Percentiles rank a stretch among this genome's conserved stretches.
Conservation (phyloP, 2,888 invertebrate species). For the Pandemis corylana region DNA sequence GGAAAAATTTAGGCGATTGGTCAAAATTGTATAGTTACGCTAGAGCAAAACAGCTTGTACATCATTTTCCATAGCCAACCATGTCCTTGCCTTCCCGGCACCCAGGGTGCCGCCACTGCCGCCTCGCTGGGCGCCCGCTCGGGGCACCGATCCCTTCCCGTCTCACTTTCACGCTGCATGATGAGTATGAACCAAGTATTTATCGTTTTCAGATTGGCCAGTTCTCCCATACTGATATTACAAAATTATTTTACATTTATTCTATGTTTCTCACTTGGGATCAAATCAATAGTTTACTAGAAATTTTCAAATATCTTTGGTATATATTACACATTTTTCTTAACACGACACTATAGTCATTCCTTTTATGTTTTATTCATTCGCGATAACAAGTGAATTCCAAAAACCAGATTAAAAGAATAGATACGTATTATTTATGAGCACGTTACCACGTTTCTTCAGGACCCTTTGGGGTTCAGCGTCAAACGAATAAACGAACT, state of each 20-base stretch:
- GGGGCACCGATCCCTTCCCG: not conserved
- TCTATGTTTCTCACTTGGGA: conserved; percentile 34
- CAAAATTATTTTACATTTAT: conserved; percentile 23
- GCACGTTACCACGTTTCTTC: conserved; percentile 6
- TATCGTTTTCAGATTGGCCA: conserved; percentile 5
- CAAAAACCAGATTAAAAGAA: conserved; percentile 30
- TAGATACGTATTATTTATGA: conserved; percentile 15
- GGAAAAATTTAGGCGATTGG: conserved; percentile 74
- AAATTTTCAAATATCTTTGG: conserved; percentile 17
- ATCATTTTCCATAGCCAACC: conserved; percentile 43
- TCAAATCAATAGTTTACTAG: conserved; percentile 25
- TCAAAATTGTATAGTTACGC: conserved; percentile 59
- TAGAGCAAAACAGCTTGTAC: conserved; percentile 51
- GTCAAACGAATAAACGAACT: conserved; percentile 37
- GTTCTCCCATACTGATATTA: conserved; percentile 21
- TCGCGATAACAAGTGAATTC: conserved; percentile 20
- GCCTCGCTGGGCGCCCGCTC: not conserved
- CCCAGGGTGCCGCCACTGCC: not conserved
- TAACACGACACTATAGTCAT: conserved; percentile 10
- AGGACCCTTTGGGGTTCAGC: conserved; percentile 17
- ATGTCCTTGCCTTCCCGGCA: conserved; percentile 2
- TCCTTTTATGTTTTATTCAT: not conserved
- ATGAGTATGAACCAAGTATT: not conserved
- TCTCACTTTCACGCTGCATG: not conserved
- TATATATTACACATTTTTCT: conserved; percentile 22